Evolutionary conservation across 2,113 vertebrate species (phyloP), one percentile per base, ranked within the genome.

Genomic region (Chrysemys picta): DNA sequence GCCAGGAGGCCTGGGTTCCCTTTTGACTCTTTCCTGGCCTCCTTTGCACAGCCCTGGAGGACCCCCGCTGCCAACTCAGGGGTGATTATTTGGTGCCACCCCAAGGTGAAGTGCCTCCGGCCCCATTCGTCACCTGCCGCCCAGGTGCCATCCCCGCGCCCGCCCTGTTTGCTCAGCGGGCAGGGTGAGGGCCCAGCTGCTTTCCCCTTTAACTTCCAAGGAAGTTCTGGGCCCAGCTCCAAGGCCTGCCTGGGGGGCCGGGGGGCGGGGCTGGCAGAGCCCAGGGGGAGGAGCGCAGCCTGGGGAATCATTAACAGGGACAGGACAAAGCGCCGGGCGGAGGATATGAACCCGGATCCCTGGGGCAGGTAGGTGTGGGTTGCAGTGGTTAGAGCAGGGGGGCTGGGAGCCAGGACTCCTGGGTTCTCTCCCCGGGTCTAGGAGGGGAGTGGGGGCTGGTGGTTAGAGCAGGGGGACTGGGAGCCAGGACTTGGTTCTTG

Each of bases 1-100:
- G 62, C 31, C 35, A 21, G 59, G 29, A 62, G 27, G 3, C 57
- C 59, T 62, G 96, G 96, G 92, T 87, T 96, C 94, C 35, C 35
- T 35, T 69, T 21, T 17, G 8, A 38, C 17, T 69, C 35, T 69
- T 19, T 38, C 5, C 7, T 21, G 65, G 62, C 62, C 16, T 35
- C 31, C 31, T 19, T 17, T n/a, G 62, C 35, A 35, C 31, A 65
- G 62, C 31, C 62, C 16, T 17, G 31, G 13, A 16, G 31, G 6
- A 3, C 62, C 62, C 31, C 14, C 31, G 6, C 65, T n/a, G 35
- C 31, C 16, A 38, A 19, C 65, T 38, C 4, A 16, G 62, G 29
- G 29, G 5, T 31, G 29, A 14, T 31, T 31, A 13, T 62, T 17
- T 12, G 7, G 35, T 21, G 65, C 59, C 59, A n/a, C 17, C 65